Percentiles rank a stretch among this genome's conserved stretches.
These are phyloP conservation scores for Sylvia atricapilla DNA, from an alignment of 2,113 vertebrate genomes.

Conservation along the genomic window DNA sequence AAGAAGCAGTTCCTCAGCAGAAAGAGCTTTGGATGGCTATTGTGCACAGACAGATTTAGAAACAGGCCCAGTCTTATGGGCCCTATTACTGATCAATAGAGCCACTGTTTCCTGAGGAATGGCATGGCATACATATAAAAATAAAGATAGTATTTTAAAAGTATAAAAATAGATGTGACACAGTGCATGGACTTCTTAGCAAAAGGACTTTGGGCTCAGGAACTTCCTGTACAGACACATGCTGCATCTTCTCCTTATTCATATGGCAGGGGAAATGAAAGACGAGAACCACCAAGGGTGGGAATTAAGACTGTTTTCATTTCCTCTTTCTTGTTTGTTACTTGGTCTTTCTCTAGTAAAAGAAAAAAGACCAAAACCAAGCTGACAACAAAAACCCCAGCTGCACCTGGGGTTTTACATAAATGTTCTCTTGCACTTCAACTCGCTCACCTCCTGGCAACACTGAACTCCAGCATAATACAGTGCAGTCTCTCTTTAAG, in stretches of 20 bases:
- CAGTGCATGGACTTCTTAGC: neutral
- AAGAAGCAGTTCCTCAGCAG: neutral
- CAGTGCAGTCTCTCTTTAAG: conserved; percentile 48
- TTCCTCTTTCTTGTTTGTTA: conserved; percentile 65
- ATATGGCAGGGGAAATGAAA: conserved; percentile 30
- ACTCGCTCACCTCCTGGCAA: conserved; percentile 30
- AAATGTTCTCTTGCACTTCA: conserved; percentile 31
- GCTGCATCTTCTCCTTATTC: neutral
- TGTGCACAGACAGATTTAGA: neutral
- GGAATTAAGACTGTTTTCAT: conserved; percentile 55
- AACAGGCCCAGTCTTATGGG: neutral
- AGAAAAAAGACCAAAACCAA: neutral
- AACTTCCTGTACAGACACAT: neutral
- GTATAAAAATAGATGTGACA: neutral
- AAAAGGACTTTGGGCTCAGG: neutral
- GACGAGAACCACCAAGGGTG: conserved; percentile 13
- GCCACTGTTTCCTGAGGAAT: neutral
- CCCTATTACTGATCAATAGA: neutral
- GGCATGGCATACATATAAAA: neutral
- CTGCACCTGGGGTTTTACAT: conserved; percentile 53
- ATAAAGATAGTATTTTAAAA: neutral
- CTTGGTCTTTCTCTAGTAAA: conserved; percentile 40
- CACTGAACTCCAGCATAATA: conserved; percentile 36
- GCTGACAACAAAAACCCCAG: neutral
- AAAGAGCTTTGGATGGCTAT: neutral